Conservation (phyloP, 2,888 invertebrate genomes). For the Anthrax anthrax region DNA sequence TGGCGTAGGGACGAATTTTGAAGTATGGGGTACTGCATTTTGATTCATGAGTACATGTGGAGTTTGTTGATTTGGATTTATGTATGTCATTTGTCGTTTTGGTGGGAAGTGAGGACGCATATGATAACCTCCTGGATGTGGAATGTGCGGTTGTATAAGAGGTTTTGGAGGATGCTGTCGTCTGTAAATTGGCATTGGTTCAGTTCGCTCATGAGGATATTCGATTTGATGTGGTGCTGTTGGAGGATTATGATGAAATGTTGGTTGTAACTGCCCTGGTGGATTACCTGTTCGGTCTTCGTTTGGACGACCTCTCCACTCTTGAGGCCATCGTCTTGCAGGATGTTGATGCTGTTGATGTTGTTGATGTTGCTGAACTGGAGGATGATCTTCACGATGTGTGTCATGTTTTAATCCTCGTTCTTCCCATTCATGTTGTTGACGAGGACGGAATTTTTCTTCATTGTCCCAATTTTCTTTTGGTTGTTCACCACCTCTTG, state of each 20-base stretch:
- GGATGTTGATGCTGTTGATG: not conserved
- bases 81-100: constrained; percentile 29
- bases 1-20: no score
- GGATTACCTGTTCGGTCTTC: constrained; percentile 17
- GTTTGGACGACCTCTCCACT: constrained; percentile 12
- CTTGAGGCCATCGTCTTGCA: constrained; percentile 5
- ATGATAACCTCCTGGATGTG: constrained; percentile 4
- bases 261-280: not conserved
- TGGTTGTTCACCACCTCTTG: constrained; percentile 2
- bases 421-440: constrained; percentile 8
- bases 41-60: no score
- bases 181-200: constrained; percentile 15
- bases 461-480: constrained; percentile 9
- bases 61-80: constrained; percentile 18
- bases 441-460: constrained; percentile 1
- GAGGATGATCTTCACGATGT: not conserved
- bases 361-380: not conserved
- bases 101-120: constrained; percentile 25
- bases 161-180: constrained; percentile 20
- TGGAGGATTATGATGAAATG: not conserved
- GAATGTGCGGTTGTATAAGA: not conserved
- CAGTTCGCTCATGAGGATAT: constrained; percentile 18
- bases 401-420: constrained; percentile 8
- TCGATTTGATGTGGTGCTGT: constrained; percentile 15
- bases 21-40: no score